Percentiles rank a stretch among this genome's conserved stretches.
Evolutionary conservation across 35 echinoderm and acorn worm species (phyloP).

Genomic region (Anneissia japonica): DNA sequence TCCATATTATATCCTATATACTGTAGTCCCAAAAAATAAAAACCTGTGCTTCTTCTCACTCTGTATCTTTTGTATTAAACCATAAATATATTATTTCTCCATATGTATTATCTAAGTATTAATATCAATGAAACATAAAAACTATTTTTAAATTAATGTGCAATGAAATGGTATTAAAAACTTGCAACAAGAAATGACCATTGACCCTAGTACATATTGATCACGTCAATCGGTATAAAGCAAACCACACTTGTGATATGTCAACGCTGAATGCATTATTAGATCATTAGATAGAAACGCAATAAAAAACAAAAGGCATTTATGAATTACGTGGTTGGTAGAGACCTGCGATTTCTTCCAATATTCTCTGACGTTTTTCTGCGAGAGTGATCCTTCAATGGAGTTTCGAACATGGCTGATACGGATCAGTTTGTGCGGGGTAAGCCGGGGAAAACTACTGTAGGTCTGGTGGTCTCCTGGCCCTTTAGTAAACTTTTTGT

Average conservation of each 20-base stretch:
- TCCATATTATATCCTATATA: too few species aligned
- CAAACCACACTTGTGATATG: neutral
- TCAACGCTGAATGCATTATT: neutral
- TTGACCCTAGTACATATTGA: too few species aligned
- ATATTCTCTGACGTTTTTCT: neutral
- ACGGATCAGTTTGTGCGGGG: neutral
- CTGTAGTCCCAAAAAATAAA: too few species aligned
- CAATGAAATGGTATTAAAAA: neutral
- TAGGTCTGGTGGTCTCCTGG: neutral
- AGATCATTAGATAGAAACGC: neutral
- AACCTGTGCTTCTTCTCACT: too few species aligned
- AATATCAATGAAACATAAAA: too few species aligned
- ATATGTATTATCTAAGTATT: too few species aligned
- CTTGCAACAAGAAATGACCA: neutral
- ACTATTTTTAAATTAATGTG: too few species aligned
- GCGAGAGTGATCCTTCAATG: neutral
- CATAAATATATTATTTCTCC: too few species aligned
- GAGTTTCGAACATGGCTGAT: neutral
- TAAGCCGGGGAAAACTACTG: neutral
- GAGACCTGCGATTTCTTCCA: neutral
- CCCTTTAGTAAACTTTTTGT: too few species aligned
- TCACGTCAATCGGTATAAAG: neutral
- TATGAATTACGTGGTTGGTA: neutral
- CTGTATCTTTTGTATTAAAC: too few species aligned
- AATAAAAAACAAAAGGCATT: neutral